Evolutionary conservation across 1,140 invertebrate species (phyloP).

Genomic region (Cotesia vestalis): DNA sequence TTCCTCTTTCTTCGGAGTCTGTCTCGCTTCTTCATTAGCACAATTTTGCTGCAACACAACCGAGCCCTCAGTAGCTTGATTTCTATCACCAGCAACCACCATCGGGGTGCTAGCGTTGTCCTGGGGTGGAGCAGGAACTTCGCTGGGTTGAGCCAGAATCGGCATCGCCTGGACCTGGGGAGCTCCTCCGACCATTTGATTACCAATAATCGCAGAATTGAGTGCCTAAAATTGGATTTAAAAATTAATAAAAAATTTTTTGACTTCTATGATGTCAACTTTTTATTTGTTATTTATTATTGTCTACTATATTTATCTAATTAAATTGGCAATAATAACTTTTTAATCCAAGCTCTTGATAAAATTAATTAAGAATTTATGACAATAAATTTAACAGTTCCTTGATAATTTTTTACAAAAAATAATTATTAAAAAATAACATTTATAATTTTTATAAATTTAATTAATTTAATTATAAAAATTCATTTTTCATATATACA

Average conservation of each 20-base stretch:
- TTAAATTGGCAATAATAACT: too few species aligned
- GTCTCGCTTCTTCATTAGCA: constrained; percentile 46
- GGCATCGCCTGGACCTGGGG: constrained; percentile 53
- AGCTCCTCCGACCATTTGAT: constrained; percentile 58
- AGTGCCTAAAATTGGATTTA: constrained; percentile 41
- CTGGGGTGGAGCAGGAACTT: constrained; percentile 40
- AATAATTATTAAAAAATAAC: too few species aligned
- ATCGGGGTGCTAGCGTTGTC: constrained; percentile 46
- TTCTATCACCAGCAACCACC: constrained; percentile 48
- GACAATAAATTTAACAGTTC: constrained; percentile 25
- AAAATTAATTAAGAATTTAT: too few species aligned
- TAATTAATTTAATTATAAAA: too few species aligned
- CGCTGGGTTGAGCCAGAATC: constrained; percentile 48
- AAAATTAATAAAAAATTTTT: too few species aligned
- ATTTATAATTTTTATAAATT: too few species aligned
- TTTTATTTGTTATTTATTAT: background rate
- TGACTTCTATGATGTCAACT: too few species aligned
- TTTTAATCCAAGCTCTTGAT: background rate
- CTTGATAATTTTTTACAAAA: too few species aligned
- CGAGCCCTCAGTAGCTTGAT: constrained; percentile 50
- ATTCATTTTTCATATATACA: too few species aligned
- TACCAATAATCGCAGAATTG: constrained; percentile 56
- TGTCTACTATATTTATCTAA: constrained; percentile 13
- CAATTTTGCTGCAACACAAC: constrained; percentile 43
- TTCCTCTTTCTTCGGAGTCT: constrained; percentile 50